Base-by-base conservation (phyloP, 1,140 invertebrate genomes). In the Drosophila ambigua region DNA sequence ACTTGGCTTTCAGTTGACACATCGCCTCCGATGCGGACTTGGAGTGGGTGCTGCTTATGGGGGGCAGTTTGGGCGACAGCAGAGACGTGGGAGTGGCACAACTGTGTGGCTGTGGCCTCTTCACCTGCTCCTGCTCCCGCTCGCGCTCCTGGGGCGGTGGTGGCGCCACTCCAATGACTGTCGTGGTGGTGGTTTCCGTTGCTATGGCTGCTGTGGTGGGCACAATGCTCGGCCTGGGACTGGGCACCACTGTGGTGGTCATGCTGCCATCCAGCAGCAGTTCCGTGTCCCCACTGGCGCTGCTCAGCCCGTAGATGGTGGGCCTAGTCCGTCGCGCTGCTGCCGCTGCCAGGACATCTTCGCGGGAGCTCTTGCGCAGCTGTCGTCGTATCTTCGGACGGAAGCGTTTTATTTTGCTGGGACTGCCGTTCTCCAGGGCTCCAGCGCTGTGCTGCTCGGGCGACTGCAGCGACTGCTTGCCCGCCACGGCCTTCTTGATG, bases 1-100 rank as follows among this genome's bases (percentile, higher is more conserved):
- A 97, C 50, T 96, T 92, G n/a, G 96, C 96, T 92, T 97, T 97
- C 24, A 96, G 93, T 82, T 94, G 92, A 24, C 93, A 9, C 65
- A 92, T 81, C 11, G 35, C 4, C 91, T 94, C 62, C 85, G 93
- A 87, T 5, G 83, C 24, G 1, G 93, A 92, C 55, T 93, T 93
- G 0, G 58, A 75, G 5, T 62, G 49, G 24, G 59, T 24, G 72
- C 53, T 50, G 16, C 28, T 26, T 1, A 52, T 23, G 1, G 53
- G 51, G 0, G 67, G 54, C 44, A 76, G 26, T 41, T 90, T 87
- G 52, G 87, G 80, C 9, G 78, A 88, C 0, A 88, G 51, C 35
- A 83, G 28, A 2, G 83, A 66, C 5, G 83, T 87, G 49, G 82
- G 83, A 2, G 84, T 79, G 50, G 82, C 72, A 48, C 80, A 79